These are phyloP conservation scores for Thomomys bottae DNA, from an alignment of 2,113 vertebrate genomes.

Conservation along the genomic window DNA sequence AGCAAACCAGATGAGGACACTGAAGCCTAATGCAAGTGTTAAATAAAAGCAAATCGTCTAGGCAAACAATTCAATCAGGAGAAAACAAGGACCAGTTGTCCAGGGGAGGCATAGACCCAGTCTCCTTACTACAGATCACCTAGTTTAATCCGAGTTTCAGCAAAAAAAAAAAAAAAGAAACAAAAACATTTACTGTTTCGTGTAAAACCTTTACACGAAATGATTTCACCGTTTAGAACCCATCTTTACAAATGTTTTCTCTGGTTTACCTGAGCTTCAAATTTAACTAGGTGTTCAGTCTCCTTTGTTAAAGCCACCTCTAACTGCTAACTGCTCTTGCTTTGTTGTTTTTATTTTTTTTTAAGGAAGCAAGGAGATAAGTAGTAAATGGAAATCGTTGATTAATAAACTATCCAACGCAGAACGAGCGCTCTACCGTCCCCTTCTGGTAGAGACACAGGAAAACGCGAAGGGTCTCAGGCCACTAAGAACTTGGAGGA, in stretches of 20 bases:
- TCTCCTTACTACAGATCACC: neutral
- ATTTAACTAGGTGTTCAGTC: neutral
- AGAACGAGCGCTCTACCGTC: neutral
- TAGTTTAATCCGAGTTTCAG: neutral
- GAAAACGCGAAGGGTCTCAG: constrained; percentile 26
- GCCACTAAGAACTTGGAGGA: neutral
- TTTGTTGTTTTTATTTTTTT: too few relatives aligned
- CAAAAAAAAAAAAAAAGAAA: too few relatives aligned
- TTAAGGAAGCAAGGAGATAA: neutral
- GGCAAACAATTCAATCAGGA: too few relatives aligned
- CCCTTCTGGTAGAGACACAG: constrained; percentile 59
- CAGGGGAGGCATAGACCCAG: too few relatives aligned
- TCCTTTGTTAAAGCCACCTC: neutral
- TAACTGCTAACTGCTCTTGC: neutral
- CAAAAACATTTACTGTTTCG: neutral
- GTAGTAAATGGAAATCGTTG: neutral
- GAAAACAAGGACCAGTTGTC: too few relatives aligned
- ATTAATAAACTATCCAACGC: too few relatives aligned
- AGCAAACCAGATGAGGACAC: too few relatives aligned
- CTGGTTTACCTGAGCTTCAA: neutral
- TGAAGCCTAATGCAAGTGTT: too few relatives aligned
- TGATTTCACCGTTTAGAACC: neutral
- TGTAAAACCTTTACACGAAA: neutral
- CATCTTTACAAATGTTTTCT: neutral
- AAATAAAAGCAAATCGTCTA: too few relatives aligned